Evolutionary conservation across 2,888 invertebrate species (phyloP), one percentile per base, ranked within the genome.

Genomic region (Lypha dubia): DNA sequence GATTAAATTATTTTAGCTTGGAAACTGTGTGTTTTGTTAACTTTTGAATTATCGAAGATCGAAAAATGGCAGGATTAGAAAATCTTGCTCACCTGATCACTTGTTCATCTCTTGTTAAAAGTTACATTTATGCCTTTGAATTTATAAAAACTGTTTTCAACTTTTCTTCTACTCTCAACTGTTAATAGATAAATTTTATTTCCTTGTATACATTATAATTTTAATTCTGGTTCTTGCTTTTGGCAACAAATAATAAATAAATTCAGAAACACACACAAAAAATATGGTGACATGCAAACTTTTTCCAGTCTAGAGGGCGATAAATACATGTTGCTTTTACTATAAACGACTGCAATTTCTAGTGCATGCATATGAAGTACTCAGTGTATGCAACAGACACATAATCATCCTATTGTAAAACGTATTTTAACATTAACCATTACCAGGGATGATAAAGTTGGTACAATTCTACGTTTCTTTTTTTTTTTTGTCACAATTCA

Each of bases 301-400:
- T 81, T 77, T 84, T 81, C 77, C 81, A 84, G 84, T 84, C 84
- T 81, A 56, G 81, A 84, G 84, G 80, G 84, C 77, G 77, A 81
- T 68, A 77, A 81, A 80, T 84, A 74, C 81, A 84, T 80, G 71
- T 56, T 70, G 38, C 56, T 56, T 58, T 51, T 63, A 51, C 17
- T 62, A 41, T 46, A 46, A 32, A 58, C 20, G 38, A 67, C 32
- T 53, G 32, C 44, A 51, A 46, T 53, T 74, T 68, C 17, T 51
- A 49, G 60, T 77, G 73, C 81, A 84, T 84, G 84, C 80, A 84
- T 84, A 81, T 63, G 35, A 71, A 17, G 49, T 49, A 53, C 60
- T 49, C 49, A 11, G 15, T 46, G 32, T 49, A 17, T 35, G 24
- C 79, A 71, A 38, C 70, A 71, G 9, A 44, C 13, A 63, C 22